Conservation (phyloP, 2,888 invertebrate genomes). For the Ophion slaviceki region DNA sequence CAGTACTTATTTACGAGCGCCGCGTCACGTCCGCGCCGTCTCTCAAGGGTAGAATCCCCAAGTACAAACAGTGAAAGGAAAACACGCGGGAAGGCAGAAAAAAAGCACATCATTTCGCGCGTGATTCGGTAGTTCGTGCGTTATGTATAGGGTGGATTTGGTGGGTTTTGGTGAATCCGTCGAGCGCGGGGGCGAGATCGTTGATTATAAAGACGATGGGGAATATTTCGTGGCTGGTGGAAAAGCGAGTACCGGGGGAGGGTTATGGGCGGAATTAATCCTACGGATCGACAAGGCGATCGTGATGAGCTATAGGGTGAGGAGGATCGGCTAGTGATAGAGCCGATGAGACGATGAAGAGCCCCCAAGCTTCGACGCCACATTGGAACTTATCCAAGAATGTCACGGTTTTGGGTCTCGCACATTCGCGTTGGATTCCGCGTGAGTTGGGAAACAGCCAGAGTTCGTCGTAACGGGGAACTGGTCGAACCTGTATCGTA, state of each 20-base stretch:
- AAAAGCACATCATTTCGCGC: not conserved
- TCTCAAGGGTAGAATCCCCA: not conserved
- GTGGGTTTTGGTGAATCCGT: no score
- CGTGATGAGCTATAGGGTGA: slow-evolving; percentile 44
- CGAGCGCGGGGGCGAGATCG: not conserved
- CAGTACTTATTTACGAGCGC: not conserved
- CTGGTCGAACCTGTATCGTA: not conserved
- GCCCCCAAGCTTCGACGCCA: not conserved
- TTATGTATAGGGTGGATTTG: not conserved
- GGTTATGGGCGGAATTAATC: not conserved
- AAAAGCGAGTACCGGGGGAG: not conserved
- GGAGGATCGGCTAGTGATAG: slow-evolving; percentile 28
- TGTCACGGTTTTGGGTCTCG: slow-evolving; percentile 45
- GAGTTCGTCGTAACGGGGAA: not conserved
- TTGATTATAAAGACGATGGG: not conserved
- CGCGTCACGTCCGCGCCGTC: not conserved
- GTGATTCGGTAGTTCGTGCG: not conserved
- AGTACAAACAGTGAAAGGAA: not conserved
- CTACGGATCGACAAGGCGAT: not conserved
- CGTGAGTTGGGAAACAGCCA: not conserved
- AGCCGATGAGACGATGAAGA: slow-evolving; percentile 32
- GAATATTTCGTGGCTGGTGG: not conserved
- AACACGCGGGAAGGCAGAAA: not conserved
- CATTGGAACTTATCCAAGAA: slow-evolving; percentile 59
- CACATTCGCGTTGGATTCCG: slow-evolving; percentile 40